These are phyloP conservation scores for Hyposmocoma kahamanoa DNA, from an alignment of 1,140 invertebrate species.

Conservation along the genomic window DNA sequence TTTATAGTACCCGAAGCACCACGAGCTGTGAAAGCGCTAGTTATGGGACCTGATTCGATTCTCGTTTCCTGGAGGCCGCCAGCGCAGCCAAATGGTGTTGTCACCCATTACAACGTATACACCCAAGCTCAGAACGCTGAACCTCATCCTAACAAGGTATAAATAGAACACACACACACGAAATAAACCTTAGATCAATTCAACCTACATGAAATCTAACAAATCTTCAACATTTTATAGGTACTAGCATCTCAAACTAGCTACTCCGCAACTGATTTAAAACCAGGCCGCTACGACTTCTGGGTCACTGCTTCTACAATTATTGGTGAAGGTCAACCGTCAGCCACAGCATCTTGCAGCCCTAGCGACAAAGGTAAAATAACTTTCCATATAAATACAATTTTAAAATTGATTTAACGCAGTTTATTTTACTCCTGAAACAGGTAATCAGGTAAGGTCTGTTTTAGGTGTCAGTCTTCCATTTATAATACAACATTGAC, in stretches of 20 bases:
- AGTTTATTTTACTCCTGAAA: too few species aligned
- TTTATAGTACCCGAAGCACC: slow-evolving; percentile 91
- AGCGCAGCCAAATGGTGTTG: slow-evolving; percentile 91
- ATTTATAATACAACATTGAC: too few species aligned
- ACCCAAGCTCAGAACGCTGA: slow-evolving; percentile 84
- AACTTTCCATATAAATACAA: too few species aligned
- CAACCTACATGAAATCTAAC: too few species aligned
- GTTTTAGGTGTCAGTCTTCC: too few species aligned
- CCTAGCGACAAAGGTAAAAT: slow-evolving; percentile 88
- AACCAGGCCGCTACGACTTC: slow-evolving; percentile 91
- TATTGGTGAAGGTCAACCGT: slow-evolving; percentile 93
- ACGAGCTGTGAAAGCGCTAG: slow-evolving; percentile 91
- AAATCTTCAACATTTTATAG: too few species aligned
- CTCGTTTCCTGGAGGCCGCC: slow-evolving; percentile 95
- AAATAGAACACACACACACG: slow-evolving; percentile 13
- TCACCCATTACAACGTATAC: slow-evolving; percentile 95
- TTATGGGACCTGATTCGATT: slow-evolving; percentile 93
- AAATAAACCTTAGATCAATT: too few species aligned
- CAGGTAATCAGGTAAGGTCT: too few species aligned
- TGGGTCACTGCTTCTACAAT: slow-evolving; percentile 96
- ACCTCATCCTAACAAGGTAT: slow-evolving; percentile 81
- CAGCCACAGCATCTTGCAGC: slow-evolving; percentile 87
- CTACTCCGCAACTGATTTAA: slow-evolving; percentile 89
- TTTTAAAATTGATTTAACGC: too few species aligned
- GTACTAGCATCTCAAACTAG: slow-evolving; percentile 79